Evolutionary conservation across 2,113 vertebrate genomes (phyloP).

Genomic region (Hymenochirus boettgeri): DNA sequence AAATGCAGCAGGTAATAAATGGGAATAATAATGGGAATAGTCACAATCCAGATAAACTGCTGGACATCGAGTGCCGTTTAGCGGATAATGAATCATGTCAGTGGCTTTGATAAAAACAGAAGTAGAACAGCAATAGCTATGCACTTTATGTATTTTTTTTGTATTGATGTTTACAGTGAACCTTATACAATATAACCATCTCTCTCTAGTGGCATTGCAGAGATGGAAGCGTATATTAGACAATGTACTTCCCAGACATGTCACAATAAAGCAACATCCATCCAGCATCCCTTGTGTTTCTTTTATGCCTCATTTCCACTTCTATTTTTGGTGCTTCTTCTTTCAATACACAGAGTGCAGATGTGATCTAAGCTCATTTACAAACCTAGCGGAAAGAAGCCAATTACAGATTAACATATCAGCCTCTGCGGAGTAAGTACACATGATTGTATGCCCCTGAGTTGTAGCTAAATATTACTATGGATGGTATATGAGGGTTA

Average conservation of each 20-base stretch:
- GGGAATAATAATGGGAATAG: slow-evolving; percentile 5
- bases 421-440: neutral
- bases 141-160: slow-evolving; percentile 16
- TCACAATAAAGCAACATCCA: neutral
- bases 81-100: slow-evolving; percentile 17
- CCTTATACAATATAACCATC: slow-evolving; percentile 10
- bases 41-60: slow-evolving; percentile 2
- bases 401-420: neutral
- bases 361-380: neutral
- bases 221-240: slow-evolving; percentile 9
- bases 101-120: slow-evolving; percentile 10
- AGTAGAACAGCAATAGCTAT: slow-evolving; percentile 6
- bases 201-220: slow-evolving; percentile 17
- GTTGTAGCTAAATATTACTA: neutral
- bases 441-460: neutral
- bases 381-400: neutral
- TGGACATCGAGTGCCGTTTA: slow-evolving; percentile 10
- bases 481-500: neutral
- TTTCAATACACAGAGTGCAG: neutral
- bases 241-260: neutral
- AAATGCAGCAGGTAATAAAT: slow-evolving; percentile 20
- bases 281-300: neutral
- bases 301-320: neutral
- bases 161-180: slow-evolving; percentile 19
- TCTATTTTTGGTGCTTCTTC: neutral